These are phyloP conservation scores for Hydrolagus affinis DNA, from an alignment of 2,113 vertebrate genomes.

Conservation along the genomic window DNA sequence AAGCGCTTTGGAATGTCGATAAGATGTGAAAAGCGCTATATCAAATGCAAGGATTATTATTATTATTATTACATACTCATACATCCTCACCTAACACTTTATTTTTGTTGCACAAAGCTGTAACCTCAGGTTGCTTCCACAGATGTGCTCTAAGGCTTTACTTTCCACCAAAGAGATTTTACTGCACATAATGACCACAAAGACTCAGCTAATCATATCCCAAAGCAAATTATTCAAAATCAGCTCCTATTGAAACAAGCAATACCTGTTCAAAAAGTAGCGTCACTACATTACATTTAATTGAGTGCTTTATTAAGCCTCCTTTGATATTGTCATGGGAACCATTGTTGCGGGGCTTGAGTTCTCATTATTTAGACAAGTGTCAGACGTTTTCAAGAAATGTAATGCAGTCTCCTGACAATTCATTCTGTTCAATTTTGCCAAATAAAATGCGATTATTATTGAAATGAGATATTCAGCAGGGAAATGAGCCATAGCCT, in stretches of 20 bases:
- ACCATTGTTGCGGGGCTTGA: background rate
- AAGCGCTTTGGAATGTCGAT: no score
- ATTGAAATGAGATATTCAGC: background rate
- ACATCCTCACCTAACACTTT: background rate
- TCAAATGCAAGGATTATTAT: no score
- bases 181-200: background rate
- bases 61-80: background rate
- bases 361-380: slow-evolving; percentile 17
- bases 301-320: slow-evolving; percentile 22
- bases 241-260: background rate
- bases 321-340: slow-evolving; percentile 17
- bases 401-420: slow-evolving; percentile 6
- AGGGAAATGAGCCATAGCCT: background rate
- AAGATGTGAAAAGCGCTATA: no score
- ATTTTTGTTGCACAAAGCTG: background rate
- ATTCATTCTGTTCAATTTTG: slow-evolving; percentile 9
- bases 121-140: background rate
- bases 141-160: background rate
- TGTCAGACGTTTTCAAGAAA: slow-evolving; percentile 18
- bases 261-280: background rate
- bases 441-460: slow-evolving; percentile 3
- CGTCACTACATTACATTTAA: slow-evolving; percentile 6
- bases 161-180: background rate
- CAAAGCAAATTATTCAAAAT: slow-evolving; percentile 27
- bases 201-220: slow-evolving; percentile 13